Evolutionary conservation across 2,113 vertebrate species (phyloP).

Genomic region (Shinisaurus crocodilurus): DNA sequence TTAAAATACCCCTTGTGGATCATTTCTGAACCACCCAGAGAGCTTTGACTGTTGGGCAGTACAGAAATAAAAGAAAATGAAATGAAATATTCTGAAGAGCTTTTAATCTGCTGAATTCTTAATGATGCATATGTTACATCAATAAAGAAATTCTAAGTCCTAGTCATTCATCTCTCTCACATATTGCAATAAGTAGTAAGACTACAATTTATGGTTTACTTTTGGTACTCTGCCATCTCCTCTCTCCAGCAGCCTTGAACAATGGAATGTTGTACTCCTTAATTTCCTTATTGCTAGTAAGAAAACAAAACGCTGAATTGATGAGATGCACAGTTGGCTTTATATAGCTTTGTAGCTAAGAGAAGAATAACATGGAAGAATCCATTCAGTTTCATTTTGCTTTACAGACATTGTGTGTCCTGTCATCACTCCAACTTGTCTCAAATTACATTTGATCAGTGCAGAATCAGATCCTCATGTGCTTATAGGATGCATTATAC

Average conservation of each 20-base stretch:
- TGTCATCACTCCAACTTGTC: conserved; percentile 84
- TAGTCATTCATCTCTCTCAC: background rate
- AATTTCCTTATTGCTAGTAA: background rate
- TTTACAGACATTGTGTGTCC: conserved; percentile 86
- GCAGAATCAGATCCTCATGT: conserved; percentile 88
- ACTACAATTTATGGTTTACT: background rate
- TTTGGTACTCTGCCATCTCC: background rate
- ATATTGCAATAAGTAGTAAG: background rate
- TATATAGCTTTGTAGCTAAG: background rate
- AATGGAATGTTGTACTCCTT: background rate
- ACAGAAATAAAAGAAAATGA: too few species aligned
- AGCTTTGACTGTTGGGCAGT: too few species aligned
- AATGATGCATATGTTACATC: background rate
- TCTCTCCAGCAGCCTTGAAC: background rate
- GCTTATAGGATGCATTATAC: conserved; percentile 77
- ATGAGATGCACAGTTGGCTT: background rate
- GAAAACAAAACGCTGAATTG: background rate
- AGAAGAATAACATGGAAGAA: background rate
- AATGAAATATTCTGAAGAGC: background rate
- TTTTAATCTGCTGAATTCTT: background rate
- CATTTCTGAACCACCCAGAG: background rate
- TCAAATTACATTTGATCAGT: conserved; percentile 75
- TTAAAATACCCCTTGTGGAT: background rate
- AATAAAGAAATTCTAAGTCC: background rate
- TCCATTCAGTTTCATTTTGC: conserved; percentile 36